Percentiles rank a stretch among this genome's conserved stretches.
These are phyloP conservation scores for Phrynocephalus versicolor DNA, from an alignment of 2,113 vertebrate genomes.

Conservation along the genomic window DNA sequence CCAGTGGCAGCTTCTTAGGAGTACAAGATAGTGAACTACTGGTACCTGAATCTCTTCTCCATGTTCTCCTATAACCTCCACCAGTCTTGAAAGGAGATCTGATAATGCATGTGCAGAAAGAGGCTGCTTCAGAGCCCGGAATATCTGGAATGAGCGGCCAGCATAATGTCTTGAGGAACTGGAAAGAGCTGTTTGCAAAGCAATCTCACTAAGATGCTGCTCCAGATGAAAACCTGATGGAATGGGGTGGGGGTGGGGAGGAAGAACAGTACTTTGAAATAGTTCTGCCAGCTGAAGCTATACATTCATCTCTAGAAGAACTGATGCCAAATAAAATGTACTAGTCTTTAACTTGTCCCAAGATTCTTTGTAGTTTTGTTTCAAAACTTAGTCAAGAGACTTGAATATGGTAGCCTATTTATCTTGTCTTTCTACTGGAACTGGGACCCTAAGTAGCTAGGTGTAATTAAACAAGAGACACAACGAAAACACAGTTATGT, in stretches of 20 bases:
- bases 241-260: constrained; percentile 13
- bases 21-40: neutral
- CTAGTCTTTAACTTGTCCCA: too few species aligned
- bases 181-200: constrained; percentile 94
- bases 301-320: too few species aligned
- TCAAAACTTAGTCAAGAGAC: too few species aligned
- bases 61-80: constrained; percentile 97
- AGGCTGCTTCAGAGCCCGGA: constrained; percentile 92
- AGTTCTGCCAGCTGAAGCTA: too few species aligned
- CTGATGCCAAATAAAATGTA: too few species aligned
- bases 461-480: too few species aligned
- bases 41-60: constrained; percentile 97
- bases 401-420: too few species aligned
- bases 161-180: constrained; percentile 97
- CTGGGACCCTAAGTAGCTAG: too few species aligned
- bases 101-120: constrained; percentile 93
- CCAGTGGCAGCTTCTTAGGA: neutral
- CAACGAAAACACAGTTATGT: too few species aligned
- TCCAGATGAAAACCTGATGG: constrained; percentile 94
- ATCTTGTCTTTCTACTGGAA: too few species aligned
- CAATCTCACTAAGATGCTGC: constrained; percentile 94
- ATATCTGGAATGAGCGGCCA: constrained; percentile 96
- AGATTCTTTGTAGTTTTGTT: too few species aligned
- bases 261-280: neutral
- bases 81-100: constrained; percentile 92